Base-by-base conservation (phyloP, 2,113 vertebrate genomes). In the Ramphastos sulfuratus region DNA sequence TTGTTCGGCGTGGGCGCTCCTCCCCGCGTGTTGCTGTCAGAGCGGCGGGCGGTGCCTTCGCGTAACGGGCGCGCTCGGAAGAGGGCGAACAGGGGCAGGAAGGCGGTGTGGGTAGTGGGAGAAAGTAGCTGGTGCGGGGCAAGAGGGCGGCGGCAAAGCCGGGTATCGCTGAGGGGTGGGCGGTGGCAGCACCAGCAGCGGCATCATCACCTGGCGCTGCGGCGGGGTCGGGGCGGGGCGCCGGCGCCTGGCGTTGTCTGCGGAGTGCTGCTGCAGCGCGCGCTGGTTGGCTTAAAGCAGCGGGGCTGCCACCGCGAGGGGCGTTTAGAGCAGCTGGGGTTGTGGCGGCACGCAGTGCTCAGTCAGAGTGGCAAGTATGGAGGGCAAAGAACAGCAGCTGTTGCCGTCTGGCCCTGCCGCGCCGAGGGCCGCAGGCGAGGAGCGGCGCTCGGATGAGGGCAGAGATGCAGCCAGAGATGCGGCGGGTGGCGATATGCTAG, bases 181-280 rank as follows among this genome's bases (percentile, higher is more conserved):
- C 10, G 11, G 23, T 24, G 35, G 30, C 15, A 14, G 28, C 66
- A 4, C 24, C 50, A 42, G n/a, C 46, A n/a, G 25, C 82, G 35
- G 37, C 78, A 74, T 90, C 92, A 73, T 89, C 94, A 93, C 94
- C 90, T 93, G 91, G 94, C 84, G 74, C 77, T 81, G 92, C 76
- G 77, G 94, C 24, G 72, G 42, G 54, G 71, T 54, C 27, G 61
- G 70, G 87, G 79, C 37, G 60, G 35, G 79, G 87, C 44, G 92
- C 64, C 21, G 75, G 83, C 44, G 89, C 60, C 31, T 59, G 74
- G 58, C 35, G 61, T 64, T 48, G 66, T 83, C 54, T 85, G 52
- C 61, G 69, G 79, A 84, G 83, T 39, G 82, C 74, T 16, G 85
- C 83, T 65, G 80, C 81, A 50, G 30, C 69, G 48, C 80, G 93